Percentiles rank a stretch among this genome's conserved stretches.
phyloP scores from a whole-genome alignment of 1,140 invertebrate genomes.

The Ganaspis sp. region DNA sequence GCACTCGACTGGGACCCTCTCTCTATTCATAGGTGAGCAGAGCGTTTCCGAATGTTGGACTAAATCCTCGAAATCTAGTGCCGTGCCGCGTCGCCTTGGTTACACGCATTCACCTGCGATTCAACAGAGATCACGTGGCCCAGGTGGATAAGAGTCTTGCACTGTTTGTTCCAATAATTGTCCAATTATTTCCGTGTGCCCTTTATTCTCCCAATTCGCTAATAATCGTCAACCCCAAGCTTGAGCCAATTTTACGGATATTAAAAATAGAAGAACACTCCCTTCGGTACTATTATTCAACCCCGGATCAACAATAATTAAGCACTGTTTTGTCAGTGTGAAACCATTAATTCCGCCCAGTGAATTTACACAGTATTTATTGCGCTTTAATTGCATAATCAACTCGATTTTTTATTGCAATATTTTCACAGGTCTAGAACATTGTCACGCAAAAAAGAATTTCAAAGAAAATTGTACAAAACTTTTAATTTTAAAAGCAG shows the following conservation, averaged over 20 bases:
- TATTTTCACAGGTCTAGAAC: no score
- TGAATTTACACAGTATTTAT: no score
- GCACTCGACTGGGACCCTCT: not conserved
- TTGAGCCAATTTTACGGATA: constrained; percentile 11
- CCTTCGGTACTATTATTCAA: not conserved
- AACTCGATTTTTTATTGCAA: no score
- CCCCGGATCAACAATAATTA: no score
- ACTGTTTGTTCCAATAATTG: constrained; percentile 14
- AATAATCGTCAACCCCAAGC: not conserved
- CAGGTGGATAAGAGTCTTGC: constrained; percentile 26
- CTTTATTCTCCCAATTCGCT: not conserved
- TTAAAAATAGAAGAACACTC: not conserved
- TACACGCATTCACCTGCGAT: constrained; percentile 13
- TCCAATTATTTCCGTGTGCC: constrained; percentile 12
- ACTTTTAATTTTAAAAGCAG: no score
- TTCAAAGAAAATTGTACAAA: no score
- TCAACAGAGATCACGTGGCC: not conserved
- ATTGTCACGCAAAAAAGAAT: no score
- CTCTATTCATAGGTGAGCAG: not conserved
- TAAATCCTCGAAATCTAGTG: not conserved
- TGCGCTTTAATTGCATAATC: no score
- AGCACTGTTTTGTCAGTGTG: no score
- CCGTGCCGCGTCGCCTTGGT: not conserved
- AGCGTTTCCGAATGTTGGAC: not conserved
- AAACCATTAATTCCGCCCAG: no score